Evolutionary conservation across 1,140 invertebrate species (phyloP), one percentile per base, ranked within the genome.

Genomic region (Nasonia giraulti): DNA sequence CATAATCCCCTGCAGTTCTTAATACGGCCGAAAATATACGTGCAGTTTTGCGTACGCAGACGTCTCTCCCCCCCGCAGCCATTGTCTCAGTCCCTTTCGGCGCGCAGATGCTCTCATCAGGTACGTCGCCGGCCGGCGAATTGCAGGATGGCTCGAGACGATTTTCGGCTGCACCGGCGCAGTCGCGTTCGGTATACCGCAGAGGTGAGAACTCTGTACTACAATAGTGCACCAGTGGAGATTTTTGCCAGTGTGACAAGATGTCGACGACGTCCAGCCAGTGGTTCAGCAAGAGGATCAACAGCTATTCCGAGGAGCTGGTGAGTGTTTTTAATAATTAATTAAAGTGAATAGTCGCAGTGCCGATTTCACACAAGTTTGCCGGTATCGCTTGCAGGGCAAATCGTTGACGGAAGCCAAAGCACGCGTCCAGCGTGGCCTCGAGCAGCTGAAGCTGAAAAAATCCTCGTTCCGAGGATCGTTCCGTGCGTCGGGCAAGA

Each of bases 371-470:
- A 27, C 27, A 0, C 27, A 27, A 33, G 1, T 33, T 33, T 33
- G 33, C 33, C 27, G 27, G 27, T 27, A 33, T 33, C 33, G 33
- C 33, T 40, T 17, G 50, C 50, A 87, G 77, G 50, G 82, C 11
- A 77, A 84, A 76, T 55, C 89, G 89, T 62, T 92, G 71, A 90
- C 91, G 0, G 94, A 94, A 50, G 93, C 94, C 50, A 94, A 95
- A 90, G 89, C 95, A 50, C 90, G 94, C 50, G 93, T 95, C 20
- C 91, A 93, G 73, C 91, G 92, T 77, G 95, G 94, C 4, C 88
- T 95, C 44, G 90, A 94, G 87, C 94, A 93, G 80, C 90, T 95
- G 94, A 1, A 94, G 94, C 40, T 95, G 94, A 94, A 94, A 94
- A 89, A 37, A n/a, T n/a, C 2, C 81, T 75, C 33, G 87, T 87